Evolutionary conservation across 2,888 invertebrate genomes (phyloP).

Genomic region (Pyralis farinalis): DNA sequence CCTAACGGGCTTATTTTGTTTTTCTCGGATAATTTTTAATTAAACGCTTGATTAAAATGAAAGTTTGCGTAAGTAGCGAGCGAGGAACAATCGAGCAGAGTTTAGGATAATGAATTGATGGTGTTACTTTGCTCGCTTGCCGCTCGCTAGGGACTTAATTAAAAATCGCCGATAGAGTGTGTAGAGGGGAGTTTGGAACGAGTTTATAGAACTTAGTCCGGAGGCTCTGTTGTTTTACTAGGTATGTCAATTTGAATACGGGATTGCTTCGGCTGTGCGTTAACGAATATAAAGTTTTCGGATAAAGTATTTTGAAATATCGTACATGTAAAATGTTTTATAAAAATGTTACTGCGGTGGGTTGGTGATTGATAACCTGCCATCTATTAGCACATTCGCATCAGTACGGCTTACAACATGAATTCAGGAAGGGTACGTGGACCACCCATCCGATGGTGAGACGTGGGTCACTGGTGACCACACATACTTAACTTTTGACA

Average conservation of each 20-base stretch:
- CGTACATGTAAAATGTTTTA: no score
- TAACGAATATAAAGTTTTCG: slow-evolving; percentile 23
- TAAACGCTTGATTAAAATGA: slow-evolving; percentile 82
- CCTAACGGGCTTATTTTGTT: slow-evolving; percentile 81
- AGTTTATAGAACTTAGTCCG: slow-evolving; percentile 76
- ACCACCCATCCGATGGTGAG: no score
- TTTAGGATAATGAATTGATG: slow-evolving; percentile 82
- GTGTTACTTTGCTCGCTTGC: slow-evolving; percentile 77
- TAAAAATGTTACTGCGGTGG: no score
- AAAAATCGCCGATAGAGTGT: slow-evolving; percentile 81
- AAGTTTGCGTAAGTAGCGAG: slow-evolving; percentile 81
- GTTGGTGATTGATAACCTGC: no score
- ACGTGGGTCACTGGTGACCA: no score
- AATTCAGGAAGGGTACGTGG: no score
- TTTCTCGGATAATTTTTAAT: slow-evolving; percentile 81
- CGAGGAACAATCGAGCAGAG: slow-evolving; percentile 79
- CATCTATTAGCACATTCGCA: no score
- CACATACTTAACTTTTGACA: no score
- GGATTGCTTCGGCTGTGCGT: slow-evolving; percentile 55
- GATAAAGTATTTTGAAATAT: slow-evolving; percentile 4
- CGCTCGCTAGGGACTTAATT: slow-evolving; percentile 77
- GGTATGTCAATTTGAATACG: slow-evolving; percentile 76
- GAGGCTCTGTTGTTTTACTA: slow-evolving; percentile 74
- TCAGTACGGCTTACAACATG: no score
- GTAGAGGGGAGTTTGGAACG: slow-evolving; percentile 75